Evolutionary conservation across 2,797 vertebrate genomes (phyloP), one percentile per base, ranked within the genome.

Genomic region (Neosalanx taihuensis): DNA sequence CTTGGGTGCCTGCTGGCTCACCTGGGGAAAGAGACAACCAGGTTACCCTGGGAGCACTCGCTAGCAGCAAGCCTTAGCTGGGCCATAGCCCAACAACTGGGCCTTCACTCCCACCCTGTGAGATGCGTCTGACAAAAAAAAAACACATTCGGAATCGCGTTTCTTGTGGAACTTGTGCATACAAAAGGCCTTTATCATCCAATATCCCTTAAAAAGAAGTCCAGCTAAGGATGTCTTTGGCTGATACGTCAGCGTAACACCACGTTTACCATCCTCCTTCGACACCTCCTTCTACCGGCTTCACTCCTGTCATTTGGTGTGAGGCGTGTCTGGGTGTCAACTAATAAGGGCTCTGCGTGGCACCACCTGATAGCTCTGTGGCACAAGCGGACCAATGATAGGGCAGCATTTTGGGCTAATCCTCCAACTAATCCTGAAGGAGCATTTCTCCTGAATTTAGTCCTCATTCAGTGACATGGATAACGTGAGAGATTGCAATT

Each of bases 1-100:
- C 89, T 99, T 99, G 0, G 94, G 95, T 58, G 97, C 96, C 77
- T 98, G 97, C 53, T 98, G 96, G 41, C 92, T 97, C n/a, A 99
- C 98, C 98, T 99, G 72, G 58, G 51, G 4, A 65, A 59, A 67
- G 9, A 62, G 65, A 57, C 63, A 18, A 58, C 33, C 5, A 57
- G 17, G 59, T 41, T 71, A 12, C 64, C 49, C 66, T 15, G 64
- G 29, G 12, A 17, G 62, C 33, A 67, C 4, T 61, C 3, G 57
- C 64, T 67, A 29, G 33, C 10, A 46, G 41, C 10, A 46, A 9
- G 9, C 12, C 10, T 10, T 46, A 26, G 41, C 12, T 13, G 41
- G 10, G 9, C 7, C 41, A 46, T 13, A 46, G 41, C 2, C 41
- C 41, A 46, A 46, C 41, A 46, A 46, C 41, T 46, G 41, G 41